Conservation (phyloP, 2,113 vertebrate species). For the Tachysurus vachellii region DNA sequence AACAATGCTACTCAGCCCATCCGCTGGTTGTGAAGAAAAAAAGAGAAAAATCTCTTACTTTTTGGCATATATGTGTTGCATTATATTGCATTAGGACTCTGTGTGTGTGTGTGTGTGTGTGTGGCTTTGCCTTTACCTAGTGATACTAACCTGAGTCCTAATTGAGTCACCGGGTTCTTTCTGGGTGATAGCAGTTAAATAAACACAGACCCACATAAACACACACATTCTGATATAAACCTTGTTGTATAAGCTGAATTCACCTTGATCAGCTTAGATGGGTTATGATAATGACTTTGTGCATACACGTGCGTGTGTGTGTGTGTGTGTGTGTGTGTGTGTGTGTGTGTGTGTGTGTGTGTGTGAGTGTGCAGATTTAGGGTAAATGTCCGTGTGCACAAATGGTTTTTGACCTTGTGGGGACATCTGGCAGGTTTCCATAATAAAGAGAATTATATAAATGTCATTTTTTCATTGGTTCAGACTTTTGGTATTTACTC, state of each 20-base stretch:
- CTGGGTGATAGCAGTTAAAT: not conserved
- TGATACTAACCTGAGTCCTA: not conserved
- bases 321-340: not conserved
- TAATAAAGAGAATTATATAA: not conserved
- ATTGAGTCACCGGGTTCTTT: not conserved
- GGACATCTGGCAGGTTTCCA: slow-evolving; percentile 8
- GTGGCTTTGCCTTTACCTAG: too few relatives aligned
- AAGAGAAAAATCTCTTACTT: too few relatives aligned
- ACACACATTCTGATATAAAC: not conserved
- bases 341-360: not conserved
- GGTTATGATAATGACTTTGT: not conserved
- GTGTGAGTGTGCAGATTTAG: not conserved
- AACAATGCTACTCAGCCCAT: slow-evolving; percentile 32
- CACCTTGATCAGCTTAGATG: not conserved
- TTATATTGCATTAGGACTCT: not conserved
- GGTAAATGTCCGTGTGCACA: not conserved
- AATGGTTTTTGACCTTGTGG: not conserved
- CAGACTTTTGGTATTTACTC: not conserved
- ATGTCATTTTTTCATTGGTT: not conserved
- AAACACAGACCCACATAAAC: slow-evolving; percentile 9
- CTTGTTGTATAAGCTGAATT: not conserved
- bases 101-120: not conserved
- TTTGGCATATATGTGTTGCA: too few relatives aligned
- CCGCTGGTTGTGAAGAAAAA: slow-evolving; percentile 11
- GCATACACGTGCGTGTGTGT: not conserved